Evolutionary conservation across 2,888 invertebrate species (phyloP).

Genomic region (Drosophila pegasa): DNA sequence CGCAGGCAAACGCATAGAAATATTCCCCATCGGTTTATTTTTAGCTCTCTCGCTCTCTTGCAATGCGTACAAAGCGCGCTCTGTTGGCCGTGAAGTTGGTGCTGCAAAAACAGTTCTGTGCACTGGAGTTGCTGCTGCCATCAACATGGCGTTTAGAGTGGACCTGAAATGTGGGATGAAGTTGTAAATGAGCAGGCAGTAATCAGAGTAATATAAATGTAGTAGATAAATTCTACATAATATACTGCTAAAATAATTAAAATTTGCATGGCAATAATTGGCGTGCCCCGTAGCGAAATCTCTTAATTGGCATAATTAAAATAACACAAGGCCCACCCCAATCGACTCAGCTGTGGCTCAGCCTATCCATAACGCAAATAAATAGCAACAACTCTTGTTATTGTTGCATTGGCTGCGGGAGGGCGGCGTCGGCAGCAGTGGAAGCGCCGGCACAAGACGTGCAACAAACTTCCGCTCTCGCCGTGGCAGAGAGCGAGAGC

Average conservation of each 20-base stretch:
- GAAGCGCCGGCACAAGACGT: slow-evolving; percentile 52
- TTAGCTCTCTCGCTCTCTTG: slow-evolving; percentile 52
- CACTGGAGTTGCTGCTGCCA: slow-evolving; percentile 40
- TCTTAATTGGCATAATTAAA: neutral
- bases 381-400: slow-evolving; percentile 42
- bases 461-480: slow-evolving; percentile 64
- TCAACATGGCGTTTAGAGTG: slow-evolving; percentile 52
- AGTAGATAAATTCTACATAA: neutral
- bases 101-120: slow-evolving; percentile 58
- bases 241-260: too few relatives aligned
- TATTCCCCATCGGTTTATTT: slow-evolving; percentile 62
- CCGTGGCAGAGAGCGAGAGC: slow-evolving; percentile 15
- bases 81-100: slow-evolving; percentile 74
- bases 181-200: neutral
- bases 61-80: slow-evolving; percentile 60
- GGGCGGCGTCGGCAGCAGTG: slow-evolving; percentile 15
- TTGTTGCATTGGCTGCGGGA: slow-evolving; percentile 14
- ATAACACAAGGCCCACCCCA: slow-evolving; percentile 27
- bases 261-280: neutral
- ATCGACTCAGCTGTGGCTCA: slow-evolving; percentile 19
- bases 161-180: slow-evolving; percentile 7
- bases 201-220: neutral
- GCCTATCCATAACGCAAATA: slow-evolving; percentile 43
- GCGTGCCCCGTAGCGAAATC: neutral
- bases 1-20: slow-evolving; percentile 20